These are phyloP conservation scores for Ceyx cyanopectus DNA, from an alignment of 2,113 vertebrate species.

Conservation along the genomic window DNA sequence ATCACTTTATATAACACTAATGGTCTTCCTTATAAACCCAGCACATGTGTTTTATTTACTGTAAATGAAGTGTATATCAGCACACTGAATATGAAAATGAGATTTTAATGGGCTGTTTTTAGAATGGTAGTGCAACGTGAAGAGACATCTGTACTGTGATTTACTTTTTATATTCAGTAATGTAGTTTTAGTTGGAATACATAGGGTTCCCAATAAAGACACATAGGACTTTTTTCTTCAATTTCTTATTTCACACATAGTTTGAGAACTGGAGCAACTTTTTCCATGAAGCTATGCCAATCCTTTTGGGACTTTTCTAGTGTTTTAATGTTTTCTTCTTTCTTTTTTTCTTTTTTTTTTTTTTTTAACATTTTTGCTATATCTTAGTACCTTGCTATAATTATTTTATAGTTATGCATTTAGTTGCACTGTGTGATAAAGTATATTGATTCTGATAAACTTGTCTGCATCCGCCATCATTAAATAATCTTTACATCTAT, in stretches of 20 bases:
- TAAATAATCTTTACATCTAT: background rate
- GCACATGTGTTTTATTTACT: background rate
- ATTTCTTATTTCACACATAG: conserved; percentile 32
- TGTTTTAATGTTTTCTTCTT: background rate
- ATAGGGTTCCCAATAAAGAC: background rate
- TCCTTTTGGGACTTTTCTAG: background rate
- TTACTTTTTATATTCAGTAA: conserved; percentile 34
- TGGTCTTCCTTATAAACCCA: background rate
- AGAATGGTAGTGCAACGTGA: background rate
- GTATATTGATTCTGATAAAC: background rate
- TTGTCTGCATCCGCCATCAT: background rate
- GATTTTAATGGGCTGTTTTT: background rate
- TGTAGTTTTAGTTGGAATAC: background rate
- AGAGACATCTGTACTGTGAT: conserved; percentile 1
- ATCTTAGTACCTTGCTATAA: background rate
- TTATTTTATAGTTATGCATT: background rate
- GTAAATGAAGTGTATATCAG: background rate
- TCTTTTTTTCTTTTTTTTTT: no score
- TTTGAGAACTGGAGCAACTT: conserved; percentile 20
- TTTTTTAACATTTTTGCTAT: background rate
- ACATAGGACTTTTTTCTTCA: conserved; percentile 22
- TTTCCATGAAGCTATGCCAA: conserved; percentile 11
- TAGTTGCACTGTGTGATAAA: background rate
- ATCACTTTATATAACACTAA: background rate
- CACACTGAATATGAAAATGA: background rate